phyloP scores from a whole-genome alignment of 2,797 vertebrate genomes.

The Menidia menidia region DNA sequence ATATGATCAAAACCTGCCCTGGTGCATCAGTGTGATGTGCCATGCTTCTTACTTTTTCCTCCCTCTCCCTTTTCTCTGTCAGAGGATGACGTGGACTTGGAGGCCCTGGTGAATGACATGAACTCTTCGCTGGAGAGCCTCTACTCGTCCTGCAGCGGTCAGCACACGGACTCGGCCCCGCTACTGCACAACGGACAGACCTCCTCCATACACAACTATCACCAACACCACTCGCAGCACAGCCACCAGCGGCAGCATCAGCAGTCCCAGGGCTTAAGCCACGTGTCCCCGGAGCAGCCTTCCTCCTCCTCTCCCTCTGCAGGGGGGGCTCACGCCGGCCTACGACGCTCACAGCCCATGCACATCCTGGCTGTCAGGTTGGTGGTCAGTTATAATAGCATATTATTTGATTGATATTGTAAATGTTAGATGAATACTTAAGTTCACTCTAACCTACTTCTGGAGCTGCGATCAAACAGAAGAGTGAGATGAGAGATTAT shows the following conservation, averaged over 20 bases:
- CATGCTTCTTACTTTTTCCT: neutral
- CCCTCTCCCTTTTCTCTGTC: constrained; percentile 31
- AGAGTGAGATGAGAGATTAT: no score
- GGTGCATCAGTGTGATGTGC: neutral
- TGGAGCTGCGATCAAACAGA: no score
- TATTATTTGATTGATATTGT: no score
- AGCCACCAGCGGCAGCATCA: constrained; percentile 63
- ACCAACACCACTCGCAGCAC: constrained; percentile 47
- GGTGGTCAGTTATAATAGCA: neutral
- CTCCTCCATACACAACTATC: constrained; percentile 58
- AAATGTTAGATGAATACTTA: no score
- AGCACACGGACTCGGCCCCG: constrained; percentile 86
- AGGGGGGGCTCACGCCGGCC: constrained; percentile 77
- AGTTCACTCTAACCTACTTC: no score
- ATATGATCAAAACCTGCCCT: neutral
- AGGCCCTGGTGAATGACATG: constrained; percentile 93
- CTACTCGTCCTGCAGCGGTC: constrained; percentile 83
- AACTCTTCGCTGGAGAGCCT: constrained; percentile 91
- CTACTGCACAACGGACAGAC: constrained; percentile 90
- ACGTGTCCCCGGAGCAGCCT: constrained; percentile 61
- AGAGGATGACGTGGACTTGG: constrained; percentile 94
- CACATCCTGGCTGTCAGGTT: constrained; percentile 94
- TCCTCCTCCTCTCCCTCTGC: constrained; percentile 63
- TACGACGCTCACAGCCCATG: constrained; percentile 91
- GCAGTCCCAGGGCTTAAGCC: constrained; percentile 46